A percentile compares a stretch with the other conserved stretches of the same genome.
Conservation (phyloP, 2,113 vertebrate species). For the Dipodomys merriami region DNA sequence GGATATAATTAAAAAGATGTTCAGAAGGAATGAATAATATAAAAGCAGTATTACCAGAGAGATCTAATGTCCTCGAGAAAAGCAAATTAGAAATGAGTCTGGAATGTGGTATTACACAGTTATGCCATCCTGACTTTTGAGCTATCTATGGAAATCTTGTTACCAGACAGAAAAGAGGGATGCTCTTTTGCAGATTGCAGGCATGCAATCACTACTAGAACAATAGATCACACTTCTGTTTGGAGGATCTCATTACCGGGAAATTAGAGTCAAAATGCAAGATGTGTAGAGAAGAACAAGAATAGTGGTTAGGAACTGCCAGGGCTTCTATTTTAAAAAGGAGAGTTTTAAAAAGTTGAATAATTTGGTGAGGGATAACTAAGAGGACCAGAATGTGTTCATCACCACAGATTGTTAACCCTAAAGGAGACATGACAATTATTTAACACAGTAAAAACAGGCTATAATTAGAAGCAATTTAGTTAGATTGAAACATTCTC, state of each 20-base stretch:
- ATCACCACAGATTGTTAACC: background rate
- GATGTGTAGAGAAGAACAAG: constrained; percentile 19
- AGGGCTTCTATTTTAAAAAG: background rate
- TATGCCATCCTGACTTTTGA: constrained; percentile 23
- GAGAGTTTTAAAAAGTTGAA: constrained; percentile 27
- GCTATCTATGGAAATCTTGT: background rate
- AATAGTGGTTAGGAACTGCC: constrained; percentile 5
- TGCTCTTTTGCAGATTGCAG: background rate
- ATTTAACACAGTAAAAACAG: background rate
- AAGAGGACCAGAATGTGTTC: background rate
- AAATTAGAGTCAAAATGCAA: constrained; percentile 59
- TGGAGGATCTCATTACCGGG: constrained; percentile 20
- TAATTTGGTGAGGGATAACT: background rate
- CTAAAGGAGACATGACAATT: background rate
- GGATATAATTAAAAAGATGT: constrained; percentile 55
- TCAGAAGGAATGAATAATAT: constrained; percentile 21
- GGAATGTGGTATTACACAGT: background rate
- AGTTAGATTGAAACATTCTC: background rate
- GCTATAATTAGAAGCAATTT: constrained; percentile 12
- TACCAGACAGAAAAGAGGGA: background rate
- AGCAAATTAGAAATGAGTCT: constrained; percentile 40
- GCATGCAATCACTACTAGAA: background rate
- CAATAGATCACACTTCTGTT: constrained; percentile 53
- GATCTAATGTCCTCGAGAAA: constrained; percentile 25
- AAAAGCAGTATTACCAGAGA: constrained; percentile 41